A percentile compares a stretch with the other conserved stretches of the same genome.
These are phyloP conservation scores for Octodon degus DNA, from an alignment of 2,113 vertebrate genomes.

Conservation along the genomic window DNA sequence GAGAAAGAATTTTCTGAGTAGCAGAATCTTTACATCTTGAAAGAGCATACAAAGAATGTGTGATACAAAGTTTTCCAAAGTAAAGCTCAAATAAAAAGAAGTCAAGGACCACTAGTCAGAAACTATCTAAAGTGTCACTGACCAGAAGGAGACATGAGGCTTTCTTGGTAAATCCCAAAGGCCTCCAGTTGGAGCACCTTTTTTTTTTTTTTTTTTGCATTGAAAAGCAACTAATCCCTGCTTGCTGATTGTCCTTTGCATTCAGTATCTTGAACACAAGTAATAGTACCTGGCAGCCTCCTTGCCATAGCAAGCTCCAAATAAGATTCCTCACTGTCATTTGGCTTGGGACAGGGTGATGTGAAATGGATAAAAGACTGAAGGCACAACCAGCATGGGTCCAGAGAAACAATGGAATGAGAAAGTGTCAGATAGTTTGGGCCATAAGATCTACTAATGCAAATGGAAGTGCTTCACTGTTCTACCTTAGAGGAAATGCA, in stretches of 20 bases:
- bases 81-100: background rate
- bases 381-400: fast-evolving
- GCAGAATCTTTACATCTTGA: background rate
- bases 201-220: background rate
- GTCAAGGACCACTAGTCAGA: background rate
- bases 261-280: background rate
- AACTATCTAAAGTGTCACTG: background rate
- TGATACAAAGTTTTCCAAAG: background rate
- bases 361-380: fast-evolving
- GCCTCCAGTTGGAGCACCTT: background rate
- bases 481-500: background rate
- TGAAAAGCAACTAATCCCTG: too few relatives aligned
- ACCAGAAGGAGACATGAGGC: too few relatives aligned
- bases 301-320: background rate
- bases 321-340: background rate
- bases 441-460: background rate
- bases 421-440: background rate
- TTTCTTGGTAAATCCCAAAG: background rate
- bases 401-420: background rate
- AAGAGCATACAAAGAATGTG: background rate
- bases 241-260: background rate
- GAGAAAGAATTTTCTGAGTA: background rate
- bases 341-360: background rate
- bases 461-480: background rate
- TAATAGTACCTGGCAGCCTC: background rate